Percentiles rank a stretch among this genome's conserved stretches.
These are phyloP conservation scores for Camponotus pennsylvanicus DNA, from an alignment of 1,140 invertebrate species.

Conservation along the genomic window DNA sequence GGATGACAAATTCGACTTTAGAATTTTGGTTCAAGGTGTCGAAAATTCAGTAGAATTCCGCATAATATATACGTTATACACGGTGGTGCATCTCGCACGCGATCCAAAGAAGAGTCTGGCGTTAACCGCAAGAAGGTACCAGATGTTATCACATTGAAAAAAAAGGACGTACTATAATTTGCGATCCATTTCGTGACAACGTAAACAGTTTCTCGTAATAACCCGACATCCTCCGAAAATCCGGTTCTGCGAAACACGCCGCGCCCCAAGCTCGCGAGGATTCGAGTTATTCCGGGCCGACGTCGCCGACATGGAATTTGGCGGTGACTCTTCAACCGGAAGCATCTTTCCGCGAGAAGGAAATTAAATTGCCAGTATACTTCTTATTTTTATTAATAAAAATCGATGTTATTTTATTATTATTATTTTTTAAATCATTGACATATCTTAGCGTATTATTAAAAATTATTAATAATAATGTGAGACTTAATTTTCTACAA, in stretches of 20 bases:
- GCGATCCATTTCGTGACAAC: constrained; percentile 21
- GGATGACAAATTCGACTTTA: constrained; percentile 60
- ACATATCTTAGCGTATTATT: neutral
- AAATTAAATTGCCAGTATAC: neutral
- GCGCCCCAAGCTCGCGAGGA: neutral
- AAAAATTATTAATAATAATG: neutral
- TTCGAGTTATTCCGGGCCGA: neutral
- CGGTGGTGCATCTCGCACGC: constrained; percentile 47
- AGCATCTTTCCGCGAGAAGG: neutral
- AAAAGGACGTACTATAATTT: constrained; percentile 42
- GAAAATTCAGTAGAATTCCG: constrained; percentile 6
- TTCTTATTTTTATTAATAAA: neutral
- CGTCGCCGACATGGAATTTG: constrained; percentile 26
- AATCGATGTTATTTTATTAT: neutral
- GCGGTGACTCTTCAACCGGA: neutral
- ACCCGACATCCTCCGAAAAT: constrained; percentile 28
- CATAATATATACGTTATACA: neutral
- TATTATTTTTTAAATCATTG: neutral
- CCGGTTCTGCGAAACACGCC: constrained; percentile 17
- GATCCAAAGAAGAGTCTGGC: neutral
- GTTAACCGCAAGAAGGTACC: constrained; percentile 46
- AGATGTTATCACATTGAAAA: constrained; percentile 44
- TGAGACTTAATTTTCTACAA: neutral
- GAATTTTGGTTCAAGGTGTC: constrained; percentile 18
- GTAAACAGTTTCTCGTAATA: constrained; percentile 40